These are phyloP conservation scores for Eristalinus sepulchralis DNA, from an alignment of 2,888 invertebrate species.

Conservation along the genomic window DNA sequence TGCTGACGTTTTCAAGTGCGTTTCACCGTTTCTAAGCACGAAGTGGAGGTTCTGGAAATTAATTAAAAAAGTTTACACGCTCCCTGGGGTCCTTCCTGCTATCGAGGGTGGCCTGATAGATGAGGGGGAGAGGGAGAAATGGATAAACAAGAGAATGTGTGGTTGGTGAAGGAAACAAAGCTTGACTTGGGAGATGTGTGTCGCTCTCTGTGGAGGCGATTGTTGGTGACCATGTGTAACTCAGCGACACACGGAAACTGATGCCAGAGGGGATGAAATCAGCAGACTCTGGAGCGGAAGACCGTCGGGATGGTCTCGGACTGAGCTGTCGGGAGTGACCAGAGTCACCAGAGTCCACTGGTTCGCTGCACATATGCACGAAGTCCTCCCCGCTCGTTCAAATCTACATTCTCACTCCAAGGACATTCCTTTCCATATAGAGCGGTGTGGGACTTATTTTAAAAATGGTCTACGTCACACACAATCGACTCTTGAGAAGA, in stretches of 20 bases:
- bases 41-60: conserved; percentile 32
- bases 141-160: too few relatives aligned
- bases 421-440: conserved; percentile 38
- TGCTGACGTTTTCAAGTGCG: conserved; percentile 36
- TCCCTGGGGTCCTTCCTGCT: not conserved
- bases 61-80: conserved; percentile 38
- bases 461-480: conserved; percentile 33
- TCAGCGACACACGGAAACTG: too few relatives aligned
- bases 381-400: not conserved
- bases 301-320: too few relatives aligned
- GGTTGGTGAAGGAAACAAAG: too few relatives aligned
- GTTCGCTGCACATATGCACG: conserved; percentile 30
- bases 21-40: conserved; percentile 29
- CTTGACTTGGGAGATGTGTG: too few relatives aligned
- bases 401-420: conserved; percentile 42
- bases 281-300: too few relatives aligned
- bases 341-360: too few relatives aligned
- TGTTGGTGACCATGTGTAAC: too few relatives aligned
- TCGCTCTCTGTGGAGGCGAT: too few relatives aligned
- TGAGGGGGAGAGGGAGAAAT: too few relatives aligned
- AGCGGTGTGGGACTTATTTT: conserved; percentile 27
- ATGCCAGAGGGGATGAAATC: too few relatives aligned
- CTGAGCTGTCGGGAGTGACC: conserved; percentile 10
- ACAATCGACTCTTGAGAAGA: not conserved
- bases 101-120: too few relatives aligned